Base-by-base conservation (phyloP, 1,140 invertebrate genomes). In the Brevipalpus yothersi region DNA sequence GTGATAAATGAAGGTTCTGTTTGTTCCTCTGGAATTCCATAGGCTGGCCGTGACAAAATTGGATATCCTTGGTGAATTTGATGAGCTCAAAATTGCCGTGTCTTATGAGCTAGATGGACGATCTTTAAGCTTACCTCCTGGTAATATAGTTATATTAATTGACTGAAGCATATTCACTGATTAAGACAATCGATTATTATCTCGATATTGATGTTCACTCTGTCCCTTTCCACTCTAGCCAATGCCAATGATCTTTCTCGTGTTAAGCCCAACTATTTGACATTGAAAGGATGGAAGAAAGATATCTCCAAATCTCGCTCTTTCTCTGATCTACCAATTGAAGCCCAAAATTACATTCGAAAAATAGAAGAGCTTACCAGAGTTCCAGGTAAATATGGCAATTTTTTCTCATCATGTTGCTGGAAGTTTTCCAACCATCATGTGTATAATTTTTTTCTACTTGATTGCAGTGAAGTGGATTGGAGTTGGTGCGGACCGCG, bases 11-110 rank as follows among this genome's bases (percentile, higher is more conserved):
- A 19, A 19, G n/a, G 2, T n/a, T 5, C n/a, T n/a, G 21, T 43
- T 58, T 21, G 31, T 31, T 31, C 31, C 31, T 31, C 31, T 31
- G 31, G 31, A 5, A 31, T 31, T 31, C 31, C 68, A 23, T 66
- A 81, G 79, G 21, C 68, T 85, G 67, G 94, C 90, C 67, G 67
- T 99, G 45, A 99, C 94, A 0, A 99, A 99, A 72, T 71, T 99
- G 58, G 95, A 99, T 70, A 93, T 99, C 64, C 73, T 99, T 61
- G 94, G 98, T 72, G 80, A 78, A 2, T 78, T 98, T 66, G 72
- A 82, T 39, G 85, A 94, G 72, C 80, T 96, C 42, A 89, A 93
- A 74, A 77, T 96, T 56, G 87, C 82, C 57, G 70, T 82, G 21
- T 73, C 72, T 0, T 95, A 95, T 69, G 68, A 68, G 56, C 70